Conservation (phyloP, 2,888 invertebrate genomes). For the Theodoxus fluviatilis region DNA sequence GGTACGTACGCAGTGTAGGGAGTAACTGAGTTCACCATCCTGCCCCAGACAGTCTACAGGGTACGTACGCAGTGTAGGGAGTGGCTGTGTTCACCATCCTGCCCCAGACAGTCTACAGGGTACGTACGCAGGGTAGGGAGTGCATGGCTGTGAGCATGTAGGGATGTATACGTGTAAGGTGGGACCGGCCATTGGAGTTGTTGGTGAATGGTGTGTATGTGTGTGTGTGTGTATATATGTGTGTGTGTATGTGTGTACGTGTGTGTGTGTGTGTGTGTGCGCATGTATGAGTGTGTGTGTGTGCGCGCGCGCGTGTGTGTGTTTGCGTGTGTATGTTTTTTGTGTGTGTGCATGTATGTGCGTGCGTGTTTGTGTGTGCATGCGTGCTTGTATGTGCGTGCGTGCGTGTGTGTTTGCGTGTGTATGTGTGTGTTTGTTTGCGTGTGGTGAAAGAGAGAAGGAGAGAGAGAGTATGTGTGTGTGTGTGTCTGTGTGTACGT, state of each 20-base stretch:
- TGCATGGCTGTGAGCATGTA: not conserved
- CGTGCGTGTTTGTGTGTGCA: slow-evolving; percentile 16
- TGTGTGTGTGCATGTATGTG: not conserved
- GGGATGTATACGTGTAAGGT: not conserved
- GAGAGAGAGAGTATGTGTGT: slow-evolving; percentile 19
- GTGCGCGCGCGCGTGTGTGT: not conserved
- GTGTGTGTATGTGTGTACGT: slow-evolving; percentile 21
- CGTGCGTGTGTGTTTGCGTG: not conserved
- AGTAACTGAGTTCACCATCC: slow-evolving; percentile 47
- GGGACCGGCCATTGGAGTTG: not conserved
- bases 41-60: slow-evolving; percentile 57
- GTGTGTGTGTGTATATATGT: slow-evolving; percentile 15
- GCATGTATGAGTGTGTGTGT: not conserved
- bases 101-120: slow-evolving; percentile 57
- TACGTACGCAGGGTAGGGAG: slow-evolving; percentile 39
- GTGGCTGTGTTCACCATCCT: slow-evolving; percentile 49
- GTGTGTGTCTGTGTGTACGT: too few relatives aligned
- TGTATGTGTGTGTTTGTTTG: slow-evolving; percentile 4
- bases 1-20: slow-evolving; percentile 49
- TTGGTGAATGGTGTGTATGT: not conserved
- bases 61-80: slow-evolving; percentile 47
- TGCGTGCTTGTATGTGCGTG: slow-evolving; percentile 21
- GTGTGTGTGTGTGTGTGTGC: slow-evolving; percentile 10
- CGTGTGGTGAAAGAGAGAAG: not conserved
- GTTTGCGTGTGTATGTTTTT: not conserved